Evolutionary conservation across 2,888 invertebrate genomes (phyloP), one percentile per base, ranked within the genome.

Genomic region (Brenthis hecate): DNA sequence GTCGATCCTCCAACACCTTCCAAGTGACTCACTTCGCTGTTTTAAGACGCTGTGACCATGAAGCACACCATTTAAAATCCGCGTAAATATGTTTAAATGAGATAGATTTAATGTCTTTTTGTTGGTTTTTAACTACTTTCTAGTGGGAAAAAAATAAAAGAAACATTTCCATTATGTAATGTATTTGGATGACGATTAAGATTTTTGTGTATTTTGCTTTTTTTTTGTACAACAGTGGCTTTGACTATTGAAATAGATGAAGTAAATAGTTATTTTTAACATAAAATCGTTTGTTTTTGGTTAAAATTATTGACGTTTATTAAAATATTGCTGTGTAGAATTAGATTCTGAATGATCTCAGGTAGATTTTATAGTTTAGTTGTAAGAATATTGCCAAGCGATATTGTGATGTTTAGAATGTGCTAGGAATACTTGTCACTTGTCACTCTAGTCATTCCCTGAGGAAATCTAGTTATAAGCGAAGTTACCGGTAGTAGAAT

Each of bases 11-110:
- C 77, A 96, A 96, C 88, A 94, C 94, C 82, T 96, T 96, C 88
- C 96, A 97, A 86, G 95, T 97, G 92, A 97, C 97, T 69, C 97
- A 97, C 88, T 97, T 96, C 84, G 97, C 97, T 62, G 97, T 97
- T 80, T 95, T 97, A 78, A 95, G 96, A 77, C 94, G 97, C 76
- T 96, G 96, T 79, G 96, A 96, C 77, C 95, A 95, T 82, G 94
- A 95, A 73, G 89, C 92, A 64, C 93, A 94, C 76, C 92, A 92
- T 72, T 85, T 91, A 19, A 92, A 92, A 74, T 86, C 77, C 67
- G 83, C 88, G 66, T 91, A 90, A 55, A 66, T 56, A 19, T 68
- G n/a, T 61, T 47, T 28, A 8, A 32, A 19, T 43, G 36, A 13
- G 16, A 13, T 16, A 62, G 2, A 28, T 16, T 19, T n/a, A 32